Percentiles rank a stretch among this genome's conserved stretches.
These are phyloP conservation scores for Adrianichthys oophorus DNA, from an alignment of 2,797 vertebrate genomes.

Conservation along the genomic window DNA sequence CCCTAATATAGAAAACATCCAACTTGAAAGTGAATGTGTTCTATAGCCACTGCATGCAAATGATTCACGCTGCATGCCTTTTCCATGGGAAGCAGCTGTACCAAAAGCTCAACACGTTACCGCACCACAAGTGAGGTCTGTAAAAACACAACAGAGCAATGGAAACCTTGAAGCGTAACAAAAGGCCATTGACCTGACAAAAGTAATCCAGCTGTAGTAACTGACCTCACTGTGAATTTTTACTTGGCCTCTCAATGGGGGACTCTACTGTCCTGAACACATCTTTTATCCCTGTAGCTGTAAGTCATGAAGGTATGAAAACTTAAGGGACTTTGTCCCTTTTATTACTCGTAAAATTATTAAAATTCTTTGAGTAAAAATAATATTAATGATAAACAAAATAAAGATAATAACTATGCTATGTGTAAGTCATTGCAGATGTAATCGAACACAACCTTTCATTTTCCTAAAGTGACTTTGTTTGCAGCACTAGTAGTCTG, in stretches of 20 bases:
- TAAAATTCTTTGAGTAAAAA: too few relatives aligned
- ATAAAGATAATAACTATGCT: too few relatives aligned
- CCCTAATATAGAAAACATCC: too few relatives aligned
- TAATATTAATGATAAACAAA: too few relatives aligned
- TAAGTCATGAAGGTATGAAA: conserved; percentile 1
- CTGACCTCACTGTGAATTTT: conserved; percentile 27
- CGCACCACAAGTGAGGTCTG: conserved; percentile 5
- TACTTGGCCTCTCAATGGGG: conserved; percentile 21
- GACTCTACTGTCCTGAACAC: conserved; percentile 2
- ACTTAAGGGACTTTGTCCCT: background rate
- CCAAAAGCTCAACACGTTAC: conserved; percentile 6
- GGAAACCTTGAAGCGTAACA: conserved; percentile 24
- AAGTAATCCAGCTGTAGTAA: conserved; percentile 42
- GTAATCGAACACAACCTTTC: too few relatives aligned
- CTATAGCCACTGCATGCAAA: too few relatives aligned
- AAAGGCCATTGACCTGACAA: conserved; percentile 37
- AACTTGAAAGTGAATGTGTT: too few relatives aligned
- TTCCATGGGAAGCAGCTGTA: conserved; percentile 14
- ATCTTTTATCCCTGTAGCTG: conserved; percentile 10
- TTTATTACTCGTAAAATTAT: too few relatives aligned
- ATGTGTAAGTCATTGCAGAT: too few relatives aligned
- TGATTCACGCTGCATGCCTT: too few relatives aligned
- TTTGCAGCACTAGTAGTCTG: too few relatives aligned
- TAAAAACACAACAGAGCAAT: conserved; percentile 32
- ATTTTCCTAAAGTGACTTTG: too few relatives aligned